phyloP scores from a whole-genome alignment of 2,113 vertebrate species.

The Coptodon rendalli region DNA sequence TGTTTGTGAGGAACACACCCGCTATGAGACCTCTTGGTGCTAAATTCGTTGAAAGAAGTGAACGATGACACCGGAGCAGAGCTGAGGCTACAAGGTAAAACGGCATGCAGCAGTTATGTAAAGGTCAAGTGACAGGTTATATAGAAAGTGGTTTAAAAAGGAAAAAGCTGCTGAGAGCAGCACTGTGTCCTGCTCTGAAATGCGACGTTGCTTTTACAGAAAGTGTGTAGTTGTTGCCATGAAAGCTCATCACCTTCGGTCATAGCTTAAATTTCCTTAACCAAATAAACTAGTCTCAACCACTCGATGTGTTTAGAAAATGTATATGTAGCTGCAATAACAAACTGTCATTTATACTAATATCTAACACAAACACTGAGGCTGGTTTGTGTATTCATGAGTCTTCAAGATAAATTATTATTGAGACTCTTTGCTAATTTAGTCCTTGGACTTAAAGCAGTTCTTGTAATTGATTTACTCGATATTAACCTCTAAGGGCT shows the following conservation, averaged over 20 bases:
- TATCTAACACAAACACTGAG: not conserved
- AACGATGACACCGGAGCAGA: not conserved
- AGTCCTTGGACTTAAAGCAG: not conserved
- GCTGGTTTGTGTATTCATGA: not conserved
- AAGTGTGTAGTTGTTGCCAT: not conserved
- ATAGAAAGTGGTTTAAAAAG: not conserved
- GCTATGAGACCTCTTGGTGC: not conserved
- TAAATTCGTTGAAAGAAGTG: not conserved
- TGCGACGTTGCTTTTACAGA: not conserved
- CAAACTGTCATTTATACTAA: not conserved
- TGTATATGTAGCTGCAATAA: not conserved
- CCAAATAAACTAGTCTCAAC: not conserved
- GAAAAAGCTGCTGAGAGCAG: not conserved
- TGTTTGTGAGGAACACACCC: not conserved
- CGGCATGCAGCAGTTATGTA: fast-evolving
- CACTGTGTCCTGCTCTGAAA: not conserved
- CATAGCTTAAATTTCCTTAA: fast-evolving
- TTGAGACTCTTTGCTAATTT: not conserved
- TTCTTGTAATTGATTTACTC: not conserved
- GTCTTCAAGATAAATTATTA: not conserved
- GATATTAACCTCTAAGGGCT: not conserved
- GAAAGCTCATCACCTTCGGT: not conserved
- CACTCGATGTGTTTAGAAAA: not conserved
- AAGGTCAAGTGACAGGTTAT: not conserved
- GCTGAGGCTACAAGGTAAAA: constrained; percentile 22